phyloP scores from a whole-genome alignment of 2,797 vertebrate genomes.

The Alosa sapidissima region DNA sequence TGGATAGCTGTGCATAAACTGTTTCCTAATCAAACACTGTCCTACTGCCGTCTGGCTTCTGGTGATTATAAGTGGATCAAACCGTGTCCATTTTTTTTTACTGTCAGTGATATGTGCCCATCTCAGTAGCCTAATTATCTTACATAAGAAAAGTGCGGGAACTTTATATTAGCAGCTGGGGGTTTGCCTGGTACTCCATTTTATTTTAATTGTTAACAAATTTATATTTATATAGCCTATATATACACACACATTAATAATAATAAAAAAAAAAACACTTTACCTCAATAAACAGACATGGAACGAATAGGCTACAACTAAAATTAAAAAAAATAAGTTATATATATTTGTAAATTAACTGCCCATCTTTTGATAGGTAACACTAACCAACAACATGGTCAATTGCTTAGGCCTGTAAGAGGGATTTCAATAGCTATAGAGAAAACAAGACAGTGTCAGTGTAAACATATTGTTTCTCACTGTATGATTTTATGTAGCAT shows the following conservation, averaged over 20 bases:
- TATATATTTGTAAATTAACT: not conserved
- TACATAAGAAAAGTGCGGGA: not conserved
- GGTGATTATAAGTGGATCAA: not conserved
- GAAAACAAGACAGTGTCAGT: not conserved
- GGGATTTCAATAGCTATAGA: not conserved
- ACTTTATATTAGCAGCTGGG: not conserved
- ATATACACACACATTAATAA: no score
- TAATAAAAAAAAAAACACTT: not conserved
- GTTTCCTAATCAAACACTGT: not conserved
- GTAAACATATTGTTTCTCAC: not conserved
- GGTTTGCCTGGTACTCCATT: not conserved
- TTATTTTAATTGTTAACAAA: not conserved
- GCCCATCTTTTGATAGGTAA: not conserved
- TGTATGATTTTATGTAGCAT: not conserved
- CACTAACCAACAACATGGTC: not conserved
- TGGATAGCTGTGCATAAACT: not conserved
- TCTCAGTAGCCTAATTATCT: not conserved
- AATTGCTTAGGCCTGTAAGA: not conserved
- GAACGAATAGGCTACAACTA: not conserved
- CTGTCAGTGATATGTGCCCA: not conserved
- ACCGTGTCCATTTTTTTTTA: no score
- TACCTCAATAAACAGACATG: not conserved
- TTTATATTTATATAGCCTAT: no score
- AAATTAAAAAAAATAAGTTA: not conserved
- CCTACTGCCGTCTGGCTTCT: not conserved